These are phyloP conservation scores for Dicrurus megarhynchus DNA, from an alignment of 2,113 vertebrate genomes.

Conservation along the genomic window DNA sequence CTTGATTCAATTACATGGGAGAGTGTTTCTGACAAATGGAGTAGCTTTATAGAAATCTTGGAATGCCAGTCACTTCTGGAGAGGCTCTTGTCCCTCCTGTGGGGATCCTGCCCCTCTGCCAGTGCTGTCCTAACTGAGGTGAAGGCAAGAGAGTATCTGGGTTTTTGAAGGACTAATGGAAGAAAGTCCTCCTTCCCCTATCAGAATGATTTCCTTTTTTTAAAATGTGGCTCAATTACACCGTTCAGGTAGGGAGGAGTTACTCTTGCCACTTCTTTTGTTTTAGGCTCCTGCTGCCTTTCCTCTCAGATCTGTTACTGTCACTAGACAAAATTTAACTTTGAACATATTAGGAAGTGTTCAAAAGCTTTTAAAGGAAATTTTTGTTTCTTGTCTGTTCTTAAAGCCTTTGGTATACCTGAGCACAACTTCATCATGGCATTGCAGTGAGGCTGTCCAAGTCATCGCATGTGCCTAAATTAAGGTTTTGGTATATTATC, in stretches of 20 bases:
- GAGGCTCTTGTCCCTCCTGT: neutral
- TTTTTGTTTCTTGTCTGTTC: neutral
- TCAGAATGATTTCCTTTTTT: neutral
- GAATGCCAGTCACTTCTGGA: neutral
- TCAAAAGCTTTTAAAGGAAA: neutral
- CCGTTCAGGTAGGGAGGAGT: neutral
- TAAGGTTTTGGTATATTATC: neutral
- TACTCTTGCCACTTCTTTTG: neutral
- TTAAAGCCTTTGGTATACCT: neutral
- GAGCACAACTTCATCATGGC: neutral
- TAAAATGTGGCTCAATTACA: neutral
- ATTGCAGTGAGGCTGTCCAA: neutral
- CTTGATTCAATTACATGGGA: accelerated
- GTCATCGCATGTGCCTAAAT: neutral
- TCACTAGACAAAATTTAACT: neutral
- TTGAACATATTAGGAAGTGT: neutral
- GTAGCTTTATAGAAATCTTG: neutral
- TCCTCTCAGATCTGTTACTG: neutral
- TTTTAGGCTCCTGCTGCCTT: neutral
- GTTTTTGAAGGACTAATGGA: neutral
- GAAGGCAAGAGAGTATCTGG: neutral
- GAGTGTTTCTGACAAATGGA: neutral
- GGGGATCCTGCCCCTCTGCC: neutral
- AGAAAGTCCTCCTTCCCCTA: neutral
- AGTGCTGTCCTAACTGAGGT: neutral